phyloP scores from a whole-genome alignment of 2,113 vertebrate species.

The Paramisgurnus dabryanus region DNA sequence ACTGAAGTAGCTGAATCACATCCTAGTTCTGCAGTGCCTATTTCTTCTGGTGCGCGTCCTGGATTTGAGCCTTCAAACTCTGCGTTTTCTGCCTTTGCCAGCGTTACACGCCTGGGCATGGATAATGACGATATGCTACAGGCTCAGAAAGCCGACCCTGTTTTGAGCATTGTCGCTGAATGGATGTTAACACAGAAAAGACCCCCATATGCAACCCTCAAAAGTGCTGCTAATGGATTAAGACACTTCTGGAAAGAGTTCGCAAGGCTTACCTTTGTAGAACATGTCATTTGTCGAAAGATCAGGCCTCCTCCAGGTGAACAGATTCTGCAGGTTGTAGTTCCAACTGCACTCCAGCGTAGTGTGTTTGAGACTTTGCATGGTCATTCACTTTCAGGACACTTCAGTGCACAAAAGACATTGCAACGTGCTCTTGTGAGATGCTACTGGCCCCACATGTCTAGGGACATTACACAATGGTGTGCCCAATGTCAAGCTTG shows the following conservation, averaged over 20 bases:
- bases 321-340: not conserved
- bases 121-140: not conserved
- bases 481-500: too few relatives aligned
- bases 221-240: too few relatives aligned
- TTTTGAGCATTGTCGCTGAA: too few relatives aligned
- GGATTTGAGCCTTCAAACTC: not conserved
- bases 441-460: constrained; percentile 40
- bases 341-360: not conserved
- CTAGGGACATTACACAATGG: constrained; percentile 3
- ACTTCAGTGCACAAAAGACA: constrained; percentile 33
- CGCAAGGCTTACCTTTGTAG: too few relatives aligned
- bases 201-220: too few relatives aligned
- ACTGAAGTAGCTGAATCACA: not conserved
- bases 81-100: not conserved
- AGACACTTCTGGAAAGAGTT: too few relatives aligned
- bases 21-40: not conserved
- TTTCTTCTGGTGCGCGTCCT: not conserved
- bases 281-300: too few relatives aligned
- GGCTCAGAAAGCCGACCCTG: too few relatives aligned
- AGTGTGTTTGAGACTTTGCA: constrained; percentile 4
- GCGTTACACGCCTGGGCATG: not conserved
- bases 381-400: constrained; percentile 13
- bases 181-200: too few relatives aligned
- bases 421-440: not conserved
- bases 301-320: too few relatives aligned